These are phyloP conservation scores for Tragulus kanchil DNA, from an alignment of 2,113 vertebrate species.

Conservation along the genomic window DNA sequence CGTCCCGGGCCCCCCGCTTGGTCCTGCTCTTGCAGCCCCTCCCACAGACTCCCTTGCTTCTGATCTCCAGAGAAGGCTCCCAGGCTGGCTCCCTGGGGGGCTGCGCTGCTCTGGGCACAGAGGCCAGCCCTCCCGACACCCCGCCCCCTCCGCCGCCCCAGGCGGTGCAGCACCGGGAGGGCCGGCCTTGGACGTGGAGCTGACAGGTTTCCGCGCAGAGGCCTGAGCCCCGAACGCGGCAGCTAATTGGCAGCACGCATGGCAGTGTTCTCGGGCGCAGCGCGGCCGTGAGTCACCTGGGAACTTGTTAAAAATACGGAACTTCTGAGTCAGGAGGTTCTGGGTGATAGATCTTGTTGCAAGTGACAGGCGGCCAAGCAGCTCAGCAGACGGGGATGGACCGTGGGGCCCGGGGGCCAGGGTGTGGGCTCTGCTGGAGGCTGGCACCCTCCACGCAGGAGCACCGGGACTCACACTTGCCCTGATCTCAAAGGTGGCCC, in stretches of 20 bases:
- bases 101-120: background rate
- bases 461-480: rapidly evolving
- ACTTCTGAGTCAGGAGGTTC: conserved; percentile 75
- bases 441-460: background rate
- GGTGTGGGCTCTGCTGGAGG: rapidly evolving
- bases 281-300: conserved; percentile 60
- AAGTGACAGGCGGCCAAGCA: conserved; percentile 58
- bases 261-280: background rate
- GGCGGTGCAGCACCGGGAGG: too few relatives aligned
- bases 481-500: background rate
- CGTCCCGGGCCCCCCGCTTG: background rate
- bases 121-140: background rate
- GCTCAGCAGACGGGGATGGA: background rate
- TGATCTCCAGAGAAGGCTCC: background rate
- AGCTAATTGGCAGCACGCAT: conserved; percentile 54
- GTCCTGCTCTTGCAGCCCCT: background rate
- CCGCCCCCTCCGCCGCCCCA: too few relatives aligned
- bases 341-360: conserved; percentile 56
- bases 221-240: background rate
- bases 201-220: background rate
- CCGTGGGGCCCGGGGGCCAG: rapidly evolving
- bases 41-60: background rate
- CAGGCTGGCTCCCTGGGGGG: background rate
- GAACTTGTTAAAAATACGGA: conserved; percentile 72
- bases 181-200: background rate